A percentile compares a stretch with the other conserved stretches of the same genome.
These are phyloP conservation scores for Enoplosus armatus DNA, from an alignment of 2,797 vertebrate species.

Conservation along the genomic window DNA sequence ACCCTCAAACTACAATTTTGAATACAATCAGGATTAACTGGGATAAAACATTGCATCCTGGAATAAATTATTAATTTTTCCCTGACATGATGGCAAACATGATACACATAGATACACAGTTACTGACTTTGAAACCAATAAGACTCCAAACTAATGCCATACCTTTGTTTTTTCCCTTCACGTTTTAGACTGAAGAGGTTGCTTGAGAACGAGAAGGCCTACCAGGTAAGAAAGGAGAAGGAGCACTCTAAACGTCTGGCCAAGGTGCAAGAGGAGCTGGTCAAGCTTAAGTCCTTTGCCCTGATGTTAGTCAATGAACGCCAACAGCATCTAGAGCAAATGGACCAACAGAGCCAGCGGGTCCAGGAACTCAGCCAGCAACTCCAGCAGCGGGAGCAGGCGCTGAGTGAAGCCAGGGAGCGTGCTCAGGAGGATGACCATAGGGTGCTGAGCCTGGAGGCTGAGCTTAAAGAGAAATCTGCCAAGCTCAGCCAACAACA, in stretches of 20 bases:
- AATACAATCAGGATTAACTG: neutral
- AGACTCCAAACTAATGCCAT: constrained; percentile 21
- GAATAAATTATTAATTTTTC: neutral
- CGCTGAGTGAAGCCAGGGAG: constrained; percentile 85
- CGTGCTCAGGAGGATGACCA: constrained; percentile 91
- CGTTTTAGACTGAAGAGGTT: constrained; percentile 92
- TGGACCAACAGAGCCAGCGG: constrained; percentile 93
- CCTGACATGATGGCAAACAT: neutral
- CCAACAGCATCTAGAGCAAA: constrained; percentile 96
- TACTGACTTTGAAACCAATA: neutral
- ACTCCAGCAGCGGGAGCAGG: constrained; percentile 91
- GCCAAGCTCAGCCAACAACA: constrained; percentile 91
- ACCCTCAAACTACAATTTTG: neutral
- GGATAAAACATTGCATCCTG: neutral
- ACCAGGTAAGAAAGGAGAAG: constrained; percentile 94
- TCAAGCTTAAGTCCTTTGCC: constrained; percentile 97
- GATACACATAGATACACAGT: neutral
- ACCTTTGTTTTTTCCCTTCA: constrained; percentile 14
- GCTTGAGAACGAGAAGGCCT: constrained; percentile 96
- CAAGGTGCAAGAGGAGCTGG: constrained; percentile 94
- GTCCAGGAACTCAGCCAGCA: constrained; percentile 93
- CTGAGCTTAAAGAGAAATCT: constrained; percentile 91
- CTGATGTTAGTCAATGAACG: constrained; percentile 98
- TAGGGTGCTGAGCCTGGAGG: constrained; percentile 90
- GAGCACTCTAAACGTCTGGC: constrained; percentile 92